phyloP scores from a whole-genome alignment of 1,140 invertebrate genomes.

The Drosophila yakuba region DNA sequence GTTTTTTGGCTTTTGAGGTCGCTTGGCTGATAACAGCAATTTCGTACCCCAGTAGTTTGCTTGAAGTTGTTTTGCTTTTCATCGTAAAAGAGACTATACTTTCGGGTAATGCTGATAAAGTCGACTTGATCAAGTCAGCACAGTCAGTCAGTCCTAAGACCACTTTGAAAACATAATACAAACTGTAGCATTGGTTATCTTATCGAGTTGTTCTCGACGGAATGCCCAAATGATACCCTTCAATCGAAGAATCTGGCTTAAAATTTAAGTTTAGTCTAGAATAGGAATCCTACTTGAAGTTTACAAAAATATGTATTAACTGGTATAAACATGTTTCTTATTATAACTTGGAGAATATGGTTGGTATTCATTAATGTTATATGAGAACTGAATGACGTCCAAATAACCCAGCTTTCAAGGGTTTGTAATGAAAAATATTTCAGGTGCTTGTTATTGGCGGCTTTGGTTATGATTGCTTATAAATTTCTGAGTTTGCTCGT shows the following conservation, averaged over 20 bases:
- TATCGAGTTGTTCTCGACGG: conserved; percentile 1
- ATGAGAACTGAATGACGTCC: too few species aligned
- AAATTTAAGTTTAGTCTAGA: neutral
- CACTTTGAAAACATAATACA: conserved; percentile 20
- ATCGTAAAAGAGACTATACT: conserved; percentile 45
- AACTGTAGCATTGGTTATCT: conserved; percentile 14
- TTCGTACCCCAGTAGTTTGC: conserved; percentile 33
- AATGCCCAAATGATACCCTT: neutral
- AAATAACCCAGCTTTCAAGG: neutral
- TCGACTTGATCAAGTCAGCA: neutral
- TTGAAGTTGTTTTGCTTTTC: conserved; percentile 32
- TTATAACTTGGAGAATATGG: too few species aligned
- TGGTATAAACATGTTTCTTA: too few species aligned
- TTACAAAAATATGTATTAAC: neutral
- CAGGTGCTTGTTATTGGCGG: neutral
- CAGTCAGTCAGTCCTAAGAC: conserved; percentile 11
- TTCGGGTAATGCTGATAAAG: conserved; percentile 35
- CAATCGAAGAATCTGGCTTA: conserved; percentile 5
- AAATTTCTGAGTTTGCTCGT: neutral
- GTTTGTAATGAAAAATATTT: neutral
- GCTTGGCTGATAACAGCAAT: conserved; percentile 61
- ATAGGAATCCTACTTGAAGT: neutral
- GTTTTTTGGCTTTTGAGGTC: conserved; percentile 73
- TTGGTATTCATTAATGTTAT: too few species aligned
- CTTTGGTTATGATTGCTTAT: neutral